phyloP scores from a whole-genome alignment of 2,797 vertebrate species.

The Ceyx erithaca region DNA sequence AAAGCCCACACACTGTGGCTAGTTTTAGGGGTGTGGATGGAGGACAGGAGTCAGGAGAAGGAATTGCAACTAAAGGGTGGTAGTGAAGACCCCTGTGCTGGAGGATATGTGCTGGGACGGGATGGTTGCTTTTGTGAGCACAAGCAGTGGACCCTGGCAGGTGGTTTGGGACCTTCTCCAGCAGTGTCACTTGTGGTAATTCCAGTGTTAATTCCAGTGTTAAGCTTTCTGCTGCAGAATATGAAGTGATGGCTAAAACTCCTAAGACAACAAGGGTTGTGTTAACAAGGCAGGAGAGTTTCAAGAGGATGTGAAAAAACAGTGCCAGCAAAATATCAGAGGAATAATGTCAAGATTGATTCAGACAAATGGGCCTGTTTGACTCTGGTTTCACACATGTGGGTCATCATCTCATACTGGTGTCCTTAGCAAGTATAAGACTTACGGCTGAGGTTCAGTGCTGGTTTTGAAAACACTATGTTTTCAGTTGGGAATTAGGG shows the following conservation, averaged over 20 bases:
- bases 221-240: neutral
- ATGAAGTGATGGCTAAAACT: neutral
- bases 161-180: neutral
- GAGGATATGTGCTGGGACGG: neutral
- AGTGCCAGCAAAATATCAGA: neutral
- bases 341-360: neutral
- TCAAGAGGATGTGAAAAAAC: neutral
- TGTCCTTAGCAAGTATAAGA: neutral
- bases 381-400: neutral
- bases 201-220: neutral
- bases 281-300: neutral
- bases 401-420: neutral
- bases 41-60: neutral
- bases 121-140: neutral
- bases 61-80: neutral
- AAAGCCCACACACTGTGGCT: neutral
- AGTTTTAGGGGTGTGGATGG: neutral
- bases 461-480: neutral
- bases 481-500: neutral
- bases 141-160: neutral
- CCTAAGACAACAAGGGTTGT: neutral
- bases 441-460: neutral
- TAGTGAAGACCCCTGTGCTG: neutral
- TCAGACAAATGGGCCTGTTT: neutral
- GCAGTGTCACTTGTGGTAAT: neutral